Conservation (phyloP, 2,113 vertebrate genomes). For the Cheirogaleus medius region DNA sequence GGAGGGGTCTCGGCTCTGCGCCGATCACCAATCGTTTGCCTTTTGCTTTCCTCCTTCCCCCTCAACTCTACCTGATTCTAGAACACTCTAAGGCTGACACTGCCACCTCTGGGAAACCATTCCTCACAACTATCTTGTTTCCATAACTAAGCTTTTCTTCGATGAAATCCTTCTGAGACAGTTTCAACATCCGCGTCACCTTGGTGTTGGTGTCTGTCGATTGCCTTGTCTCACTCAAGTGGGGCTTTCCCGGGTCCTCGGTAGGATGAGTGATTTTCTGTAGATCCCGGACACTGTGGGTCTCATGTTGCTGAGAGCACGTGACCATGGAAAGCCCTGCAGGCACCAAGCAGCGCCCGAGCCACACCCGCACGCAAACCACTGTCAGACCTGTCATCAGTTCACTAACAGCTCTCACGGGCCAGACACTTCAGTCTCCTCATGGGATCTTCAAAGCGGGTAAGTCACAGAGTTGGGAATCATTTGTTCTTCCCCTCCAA, state of each 20-base stretch:
- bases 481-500: neutral
- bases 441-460: neutral
- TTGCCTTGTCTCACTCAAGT: neutral
- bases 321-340: neutral
- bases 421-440: neutral
- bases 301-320: neutral
- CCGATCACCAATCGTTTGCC: neutral
- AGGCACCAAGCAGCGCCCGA: accelerated
- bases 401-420: neutral
- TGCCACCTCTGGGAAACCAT: neutral
- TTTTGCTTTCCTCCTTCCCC: too few relatives aligned
- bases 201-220: neutral
- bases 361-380: neutral
- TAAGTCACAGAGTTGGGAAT: neutral
- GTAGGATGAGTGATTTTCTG: neutral
- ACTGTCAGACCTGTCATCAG: neutral
- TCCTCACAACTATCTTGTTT: neutral
- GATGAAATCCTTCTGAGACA: neutral
- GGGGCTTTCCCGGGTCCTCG: neutral
- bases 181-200: neutral
- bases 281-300: neutral
- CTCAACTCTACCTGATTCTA: neutral
- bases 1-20: neutral
- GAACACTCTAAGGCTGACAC: neutral
- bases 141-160: neutral